Evolutionary conservation across 53 echinoderm and acorn worm genomes (phyloP), one percentile per base, ranked within the genome.

Genomic region (Henricia sp.): DNA sequence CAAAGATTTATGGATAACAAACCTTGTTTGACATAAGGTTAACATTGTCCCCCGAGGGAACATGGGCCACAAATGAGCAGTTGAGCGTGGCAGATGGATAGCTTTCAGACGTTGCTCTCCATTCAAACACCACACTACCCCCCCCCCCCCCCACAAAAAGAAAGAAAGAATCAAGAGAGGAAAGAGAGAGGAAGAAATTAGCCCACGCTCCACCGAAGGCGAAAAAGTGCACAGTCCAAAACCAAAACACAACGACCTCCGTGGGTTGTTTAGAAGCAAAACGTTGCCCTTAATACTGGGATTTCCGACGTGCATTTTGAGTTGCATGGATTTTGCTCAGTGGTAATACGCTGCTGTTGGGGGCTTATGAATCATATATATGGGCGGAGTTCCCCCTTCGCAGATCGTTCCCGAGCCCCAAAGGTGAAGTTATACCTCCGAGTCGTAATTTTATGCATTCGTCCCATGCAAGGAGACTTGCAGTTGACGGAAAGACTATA

Each of bases 11-110:
- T 84, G 91, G 91, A 91, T 91, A 91, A 91, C 91, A 91, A 91
- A 88, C 91, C 91, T 77, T 91, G 91, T 91, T 91, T 91, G 91
- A 91, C 91, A 91, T 91, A 91, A 91, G 91, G 91, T 91, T 91
- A 91, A 91, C 91, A 91, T 91, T 91, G 91, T 88, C 77, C 87
- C 91, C 82, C 60, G 87, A 87, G 88, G 88, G 83, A 86, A 24
- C 34, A 28, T 19, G 34, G 65, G 44, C 52, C 83, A 44, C 67
- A 70, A 87, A 87, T 50, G 78, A 84, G 84, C 86, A 84, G 44
- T 84, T 84, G 83, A 91, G 74, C 84, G 70, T 87, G 71, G 84
- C 91, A 91, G 91, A 91, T 91, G 91, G 91, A 65, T 84, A 50
- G 72, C 74, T 85, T 85, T 85, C 74, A 85, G 70, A 41, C 38